Evolutionary conservation across 2,797 vertebrate species (phyloP), one percentile per base, ranked within the genome.

Genomic region (Meda fulgida): DNA sequence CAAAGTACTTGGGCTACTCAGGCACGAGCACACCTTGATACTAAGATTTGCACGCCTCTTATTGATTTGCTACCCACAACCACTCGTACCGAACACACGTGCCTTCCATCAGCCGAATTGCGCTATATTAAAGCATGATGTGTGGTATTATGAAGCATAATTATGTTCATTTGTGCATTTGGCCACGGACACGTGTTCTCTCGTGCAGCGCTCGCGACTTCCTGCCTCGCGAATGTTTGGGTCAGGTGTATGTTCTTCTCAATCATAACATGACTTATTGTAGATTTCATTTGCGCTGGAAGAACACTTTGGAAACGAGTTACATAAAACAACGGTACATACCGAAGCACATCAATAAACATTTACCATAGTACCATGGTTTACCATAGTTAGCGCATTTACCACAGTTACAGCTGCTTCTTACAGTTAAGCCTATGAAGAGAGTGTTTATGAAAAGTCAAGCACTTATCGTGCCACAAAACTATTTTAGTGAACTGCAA

Each of bases 211-310:
- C 55, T 70, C 10, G 53, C 51, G 51, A 84, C 83, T 84, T 84
- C 83, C 83, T 84, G 83, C 40, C 77, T 79, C 76, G 76, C 83
- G 67, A 63, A 29, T 78, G 83, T 79, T 84, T 79, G 66, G 82
- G 76, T 78, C 76, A 84, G 83, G 76, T 84, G 82, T 69, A 76
- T 53, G 38, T 79, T 51, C 34, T 26, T 38, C 23, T 60, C 36
- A 43, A 34, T 46, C n/a, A 83, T 21, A 77, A 65, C 34, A 14
- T 9, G 1, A 3, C 38, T 19, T 14, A 0, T 53, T 76, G 48
- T 7, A 65, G 46, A 18, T 40, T 43, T 38, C 1, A 26, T 29
- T 38, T 9, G 31, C 21, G 19, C 7, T n/a, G 13, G 53, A 53
- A 69, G 11, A 69, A 34, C n/a, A 18, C 29, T 65, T 65, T 63